Evolutionary conservation across 2,797 vertebrate species (phyloP).

Genomic region (Moxostoma hubbsi): DNA sequence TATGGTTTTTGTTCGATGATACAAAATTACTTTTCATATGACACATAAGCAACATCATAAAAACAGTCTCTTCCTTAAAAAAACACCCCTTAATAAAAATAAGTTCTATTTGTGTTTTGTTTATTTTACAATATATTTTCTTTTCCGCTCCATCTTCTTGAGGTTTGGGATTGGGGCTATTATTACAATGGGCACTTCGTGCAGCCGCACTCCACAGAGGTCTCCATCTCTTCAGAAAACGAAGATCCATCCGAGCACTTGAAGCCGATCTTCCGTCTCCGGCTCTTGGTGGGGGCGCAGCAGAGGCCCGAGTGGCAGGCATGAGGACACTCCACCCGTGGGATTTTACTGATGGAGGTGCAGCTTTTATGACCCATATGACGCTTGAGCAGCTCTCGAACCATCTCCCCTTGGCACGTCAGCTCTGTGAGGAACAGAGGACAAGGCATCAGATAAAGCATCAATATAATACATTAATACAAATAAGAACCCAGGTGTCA

Average conservation of each 20-base stretch:
- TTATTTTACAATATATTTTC: slow-evolving; percentile 99
- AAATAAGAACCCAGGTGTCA: no score
- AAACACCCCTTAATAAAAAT: slow-evolving; percentile 99
- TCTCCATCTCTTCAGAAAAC: slow-evolving; percentile 93
- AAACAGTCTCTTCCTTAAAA: slow-evolving; percentile 76
- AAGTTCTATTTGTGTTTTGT: slow-evolving; percentile 93
- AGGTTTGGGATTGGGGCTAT: slow-evolving; percentile 51
- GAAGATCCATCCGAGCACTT: slow-evolving; percentile 90
- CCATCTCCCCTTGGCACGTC: slow-evolving; percentile 86
- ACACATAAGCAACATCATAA: slow-evolving; percentile 87
- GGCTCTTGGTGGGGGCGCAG: slow-evolving; percentile 88
- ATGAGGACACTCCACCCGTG: slow-evolving; percentile 85
- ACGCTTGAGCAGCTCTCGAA: slow-evolving; percentile 89
- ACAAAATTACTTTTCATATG: slow-evolving; percentile 92
- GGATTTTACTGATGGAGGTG: slow-evolving; percentile 84
- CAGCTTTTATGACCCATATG: slow-evolving; percentile 87
- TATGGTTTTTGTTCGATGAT: slow-evolving; percentile 63
- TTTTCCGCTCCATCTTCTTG: slow-evolving; percentile 82
- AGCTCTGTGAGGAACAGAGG: slow-evolving; percentile 74
- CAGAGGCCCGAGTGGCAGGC: slow-evolving; percentile 84
- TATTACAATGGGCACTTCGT: slow-evolving; percentile 84
- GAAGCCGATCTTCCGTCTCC: slow-evolving; percentile 90
- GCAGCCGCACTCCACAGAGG: slow-evolving; percentile 91
- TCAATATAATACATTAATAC: neutral
- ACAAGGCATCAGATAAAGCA: neutral